Evolutionary conservation across 2,888 invertebrate genomes (phyloP), one percentile per base, ranked within the genome.

Genomic region (Tetrapedia diversipes): DNA sequence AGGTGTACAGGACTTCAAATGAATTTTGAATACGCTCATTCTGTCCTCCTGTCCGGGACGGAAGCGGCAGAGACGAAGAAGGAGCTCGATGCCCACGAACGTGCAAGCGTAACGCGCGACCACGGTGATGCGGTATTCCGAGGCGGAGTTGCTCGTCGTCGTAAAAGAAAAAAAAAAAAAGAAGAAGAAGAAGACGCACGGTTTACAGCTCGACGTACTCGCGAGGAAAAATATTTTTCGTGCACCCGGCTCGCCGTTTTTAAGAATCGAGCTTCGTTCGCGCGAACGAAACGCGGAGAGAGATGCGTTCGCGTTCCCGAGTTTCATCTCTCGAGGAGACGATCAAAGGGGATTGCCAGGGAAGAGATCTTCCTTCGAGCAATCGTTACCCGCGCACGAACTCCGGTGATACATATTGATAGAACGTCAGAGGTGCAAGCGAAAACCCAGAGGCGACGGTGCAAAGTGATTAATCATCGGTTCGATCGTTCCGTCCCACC

Each of bases 401-500:
- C n/a, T n/a, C n/a, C n/a, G n/a, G n/a, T n/a, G n/a, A n/a, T n/a
- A n/a, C n/a, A 68, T 80, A 68, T 68, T 47, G 68, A 63, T 75
- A 63, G 80, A 79, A 82, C 60, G 61, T 81, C 75, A 54, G 63
- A 71, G 68, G 61, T 59, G 77, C 64, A 43, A 68, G 61, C 61
- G 81, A 77, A 83, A 83, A 77, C 77, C 61, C 51, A 53, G 32
- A 66, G 70, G 54, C 34, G 56, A 70, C 60, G n/a, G n/a, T n/a
- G n/a, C 83, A 63, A 43, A 47, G 81, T 81, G 81, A 82, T 82
- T 83, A 83, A 83, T 82, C 83, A 82, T 74, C 61, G 43, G 43
- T 22, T 61, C 49, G 60, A 24, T 72, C 57, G 47, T 41, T 45
- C 47, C 14, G 39, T 49, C 37, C 10, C 57, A 53, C 29, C 37